Evolutionary conservation across 2,113 vertebrate species (phyloP), one percentile per base, ranked within the genome.

Genomic region (Pseudorhombus dupliciocellatus): DNA sequence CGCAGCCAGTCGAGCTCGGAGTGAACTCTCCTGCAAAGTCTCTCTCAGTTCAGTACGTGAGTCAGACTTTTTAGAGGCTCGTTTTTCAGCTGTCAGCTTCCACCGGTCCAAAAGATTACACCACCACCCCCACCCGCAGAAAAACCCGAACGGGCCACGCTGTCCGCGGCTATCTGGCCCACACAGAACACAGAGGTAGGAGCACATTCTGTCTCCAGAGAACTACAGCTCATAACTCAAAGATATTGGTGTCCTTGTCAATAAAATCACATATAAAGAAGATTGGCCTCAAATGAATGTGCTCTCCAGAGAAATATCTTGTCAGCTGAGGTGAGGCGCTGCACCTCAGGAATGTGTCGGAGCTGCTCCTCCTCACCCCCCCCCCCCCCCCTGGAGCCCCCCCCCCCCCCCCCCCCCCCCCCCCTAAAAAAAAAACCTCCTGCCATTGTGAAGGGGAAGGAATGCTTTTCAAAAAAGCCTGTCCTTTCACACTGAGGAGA

Each of bases 391-490:
- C 2, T 2, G 1, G 1, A 7, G 11, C 2, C 2, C 51, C 21
- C 20, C 66, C 26, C 52, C n/a, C 1, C 15, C 16, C 48, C 22
- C 4, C 31, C 31, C 31, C 4, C 18, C 24, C 46, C 10, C 30
- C 44, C 52, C 2, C 2, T 26, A 34, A 31, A 24, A 51, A 46
- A 18, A 16, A 4, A n/a, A 7, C 40, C 60, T n/a, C 58, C 63
- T 57, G 70, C 80, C 54, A 89, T 92, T 92, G 88, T 92, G 70
- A 87, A 71, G 22, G 20, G 67, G 66, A 76, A 85, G 82, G 84
- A 91, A 89, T 90, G 78, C 85, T 86, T 90, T 92, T 90, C 73
- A 88, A 70, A 89, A 89, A 81, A 85, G 80, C 86, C 51, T 42
- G 63, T 68, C 70, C 70, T 83, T 80, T 85, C 77, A 81, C 44